Conservation (phyloP, 64 coral and sea anemone species). For the Montipora efflorescens region DNA sequence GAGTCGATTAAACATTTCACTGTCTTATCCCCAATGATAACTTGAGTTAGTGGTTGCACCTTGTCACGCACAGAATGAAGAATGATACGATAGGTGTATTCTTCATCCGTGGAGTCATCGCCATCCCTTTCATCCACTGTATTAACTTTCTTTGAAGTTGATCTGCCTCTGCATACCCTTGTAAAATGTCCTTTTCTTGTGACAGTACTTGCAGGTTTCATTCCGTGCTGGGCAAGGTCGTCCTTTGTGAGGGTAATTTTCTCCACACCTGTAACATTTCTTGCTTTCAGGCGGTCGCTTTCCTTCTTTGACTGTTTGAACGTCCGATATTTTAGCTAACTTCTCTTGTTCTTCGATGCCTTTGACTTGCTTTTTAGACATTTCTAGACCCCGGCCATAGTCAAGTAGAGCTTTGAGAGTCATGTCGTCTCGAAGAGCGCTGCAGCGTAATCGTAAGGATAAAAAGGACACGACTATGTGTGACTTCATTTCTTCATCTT, state of each 20-base stretch:
- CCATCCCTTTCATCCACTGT: neutral
- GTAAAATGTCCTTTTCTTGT: too few species aligned
- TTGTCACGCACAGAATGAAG: neutral
- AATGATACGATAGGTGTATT: constrained; percentile 5
- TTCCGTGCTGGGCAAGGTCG: neutral
- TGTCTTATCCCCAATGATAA: neutral
- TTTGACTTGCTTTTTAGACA: constrained; percentile 5
- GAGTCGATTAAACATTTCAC: constrained; percentile 39
- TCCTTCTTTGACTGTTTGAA: neutral
- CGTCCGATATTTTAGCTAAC: neutral
- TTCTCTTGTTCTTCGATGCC: constrained; percentile 1
- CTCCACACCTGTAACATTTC: neutral
- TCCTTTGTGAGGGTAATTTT: neutral
- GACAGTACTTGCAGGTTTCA: too few species aligned
- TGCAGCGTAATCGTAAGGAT: too few species aligned
- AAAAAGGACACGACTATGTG: too few species aligned
- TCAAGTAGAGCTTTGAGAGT: neutral
- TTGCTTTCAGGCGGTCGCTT: neutral
- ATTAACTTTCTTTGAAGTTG: too few species aligned
- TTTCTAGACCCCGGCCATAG: constrained; percentile 14
- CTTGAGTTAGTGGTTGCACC: constrained; percentile 1
- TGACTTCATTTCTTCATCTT: too few species aligned
- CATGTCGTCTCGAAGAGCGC: neutral
- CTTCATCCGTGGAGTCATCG: constrained; percentile 17
- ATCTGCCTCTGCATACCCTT: too few species aligned